A percentile compares a stretch with the other conserved stretches of the same genome.
These are phyloP conservation scores for Dendropsophus ebraccatus DNA, from an alignment of 2,113 vertebrate species.

Conservation along the genomic window DNA sequence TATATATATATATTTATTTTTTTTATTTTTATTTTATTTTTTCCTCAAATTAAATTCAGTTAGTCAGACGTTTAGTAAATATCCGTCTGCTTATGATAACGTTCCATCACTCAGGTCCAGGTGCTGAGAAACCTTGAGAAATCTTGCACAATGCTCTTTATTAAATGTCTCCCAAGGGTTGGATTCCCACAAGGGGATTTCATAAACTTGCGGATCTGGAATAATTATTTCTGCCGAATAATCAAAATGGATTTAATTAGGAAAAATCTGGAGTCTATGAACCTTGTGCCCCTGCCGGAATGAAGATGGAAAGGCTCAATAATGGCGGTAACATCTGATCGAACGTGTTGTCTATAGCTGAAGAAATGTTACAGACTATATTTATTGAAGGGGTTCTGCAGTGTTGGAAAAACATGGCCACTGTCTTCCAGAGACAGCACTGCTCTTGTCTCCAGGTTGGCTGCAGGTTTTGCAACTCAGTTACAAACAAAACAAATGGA, in stretches of 20 bases:
- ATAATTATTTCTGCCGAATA: constrained; percentile 23
- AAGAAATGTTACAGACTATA: too few relatives aligned
- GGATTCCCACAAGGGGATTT: neutral
- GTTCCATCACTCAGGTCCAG: neutral
- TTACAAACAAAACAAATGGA: too few relatives aligned
- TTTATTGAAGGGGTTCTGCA: too few relatives aligned
- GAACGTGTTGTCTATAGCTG: neutral
- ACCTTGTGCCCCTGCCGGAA: neutral
- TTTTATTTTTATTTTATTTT: too few relatives aligned
- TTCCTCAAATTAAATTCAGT: too few relatives aligned
- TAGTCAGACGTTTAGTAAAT: too few relatives aligned
- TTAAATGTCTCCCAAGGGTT: constrained; percentile 30
- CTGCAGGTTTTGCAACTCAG: too few relatives aligned
- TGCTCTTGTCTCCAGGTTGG: too few relatives aligned
- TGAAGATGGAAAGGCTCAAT: neutral
- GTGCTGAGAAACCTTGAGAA: constrained; percentile 14
- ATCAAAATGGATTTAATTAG: constrained; percentile 35
- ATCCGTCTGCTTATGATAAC: too few relatives aligned
- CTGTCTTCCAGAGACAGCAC: too few relatives aligned
- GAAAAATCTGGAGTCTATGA: neutral
- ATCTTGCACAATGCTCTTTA: neutral
- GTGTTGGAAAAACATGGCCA: too few relatives aligned
- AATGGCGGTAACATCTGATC: neutral
- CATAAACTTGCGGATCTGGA: neutral
- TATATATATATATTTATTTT: neutral